Conservation (phyloP, 2,113 vertebrate genomes). For the Peromyscus californicus region DNA sequence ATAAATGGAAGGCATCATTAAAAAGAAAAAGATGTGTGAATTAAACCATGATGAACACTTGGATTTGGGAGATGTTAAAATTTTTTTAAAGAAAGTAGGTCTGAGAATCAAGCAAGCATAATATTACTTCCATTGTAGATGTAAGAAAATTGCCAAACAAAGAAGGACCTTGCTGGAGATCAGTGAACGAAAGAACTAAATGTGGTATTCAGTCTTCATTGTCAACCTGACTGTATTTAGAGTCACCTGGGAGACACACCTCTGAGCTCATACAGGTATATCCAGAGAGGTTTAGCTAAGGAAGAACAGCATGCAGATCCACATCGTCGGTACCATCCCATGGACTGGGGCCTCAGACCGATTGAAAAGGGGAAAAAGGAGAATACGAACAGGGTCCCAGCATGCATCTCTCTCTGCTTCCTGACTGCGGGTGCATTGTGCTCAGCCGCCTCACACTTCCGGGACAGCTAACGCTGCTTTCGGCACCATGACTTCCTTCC, state of each 20-base stretch:
- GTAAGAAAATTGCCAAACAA: slow-evolving; percentile 9
- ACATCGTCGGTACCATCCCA: neutral
- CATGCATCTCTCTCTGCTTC: neutral
- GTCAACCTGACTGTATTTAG: neutral
- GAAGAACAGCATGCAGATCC: neutral
- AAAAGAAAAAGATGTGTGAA: slow-evolving; percentile 43
- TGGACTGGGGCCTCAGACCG: neutral
- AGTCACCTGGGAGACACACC: neutral
- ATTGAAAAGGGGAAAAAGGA: neutral
- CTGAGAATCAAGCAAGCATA: slow-evolving; percentile 11
- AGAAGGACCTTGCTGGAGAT: neutral
- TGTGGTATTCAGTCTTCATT: neutral
- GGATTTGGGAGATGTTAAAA: neutral
- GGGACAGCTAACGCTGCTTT: neutral
- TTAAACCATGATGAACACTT: slow-evolving; percentile 30
- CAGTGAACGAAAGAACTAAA: neutral
- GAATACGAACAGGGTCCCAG: neutral
- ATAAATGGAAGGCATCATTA: slow-evolving; percentile 26
- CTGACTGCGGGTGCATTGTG: neutral
- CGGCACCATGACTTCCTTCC: neutral
- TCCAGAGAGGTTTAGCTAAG: neutral
- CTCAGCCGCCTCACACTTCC: neutral
- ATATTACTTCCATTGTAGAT: neutral
- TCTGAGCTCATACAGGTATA: neutral
- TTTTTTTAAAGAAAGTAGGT: neutral